Base-by-base conservation (phyloP, 2,797 vertebrate genomes). In the Pteropus rufus region DNA sequence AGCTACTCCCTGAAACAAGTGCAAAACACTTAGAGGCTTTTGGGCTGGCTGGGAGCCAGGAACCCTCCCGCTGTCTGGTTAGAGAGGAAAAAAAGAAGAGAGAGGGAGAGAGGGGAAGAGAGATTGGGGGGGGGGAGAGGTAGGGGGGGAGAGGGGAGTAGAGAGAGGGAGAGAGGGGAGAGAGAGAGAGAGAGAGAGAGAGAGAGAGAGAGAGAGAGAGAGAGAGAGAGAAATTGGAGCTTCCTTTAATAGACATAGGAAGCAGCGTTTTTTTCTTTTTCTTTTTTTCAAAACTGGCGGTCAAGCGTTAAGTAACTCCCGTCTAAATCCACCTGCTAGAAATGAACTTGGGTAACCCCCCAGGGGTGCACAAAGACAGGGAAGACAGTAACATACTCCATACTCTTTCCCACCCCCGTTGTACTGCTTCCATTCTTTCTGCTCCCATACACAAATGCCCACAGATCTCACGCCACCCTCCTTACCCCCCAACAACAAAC, bases 21-120 rank as follows among this genome's bases (percentile, higher is more conserved):
- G 99, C 98, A 98, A 98, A 99, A 98, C 98, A 98, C 98, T 99
- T 98, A 98, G 98, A 99, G 98, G 98, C 98, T 99, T 99, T 98
- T 98, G 98, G 98, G 98, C 98, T 98, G 98, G 98, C 98, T 97
- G 97, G 88, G 95, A 98, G 98, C 98, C 98, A 98, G 98, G 97
- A 98, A 98, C 98, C 98, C 98, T 99, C 98, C 98, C 98, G 98
- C 98, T 98, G 98, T 98, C 98, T 98, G 98, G 97, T 98, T 98
- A 98, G 98, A 97, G 98, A 98, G 97, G 98, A 97, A 98, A 98
- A 96, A 98, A 98, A 98, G 97, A 96, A 97, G 98, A 96, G 97
- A 96, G 95, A 97, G 94, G 54, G 97, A 92, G 96, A 97, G 97
- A 95, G 97, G 95, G 97, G 96, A 96, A 96, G 97, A 93, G 82